Evolutionary conservation across 2,113 vertebrate species (phyloP).

Genomic region (Eolophus roseicapilla): DNA sequence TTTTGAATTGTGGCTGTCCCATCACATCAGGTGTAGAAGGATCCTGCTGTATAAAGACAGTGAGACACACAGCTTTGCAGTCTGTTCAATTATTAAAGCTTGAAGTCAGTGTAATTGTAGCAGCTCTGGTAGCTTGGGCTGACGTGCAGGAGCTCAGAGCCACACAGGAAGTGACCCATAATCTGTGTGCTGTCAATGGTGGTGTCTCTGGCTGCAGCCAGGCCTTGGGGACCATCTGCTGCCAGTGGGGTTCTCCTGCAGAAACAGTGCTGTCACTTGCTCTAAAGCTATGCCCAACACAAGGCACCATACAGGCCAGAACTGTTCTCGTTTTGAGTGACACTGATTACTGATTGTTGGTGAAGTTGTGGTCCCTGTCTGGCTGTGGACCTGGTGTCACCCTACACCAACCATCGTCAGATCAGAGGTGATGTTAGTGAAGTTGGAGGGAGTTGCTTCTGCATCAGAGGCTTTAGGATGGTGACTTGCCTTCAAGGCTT

Average conservation of each 20-base stretch:
- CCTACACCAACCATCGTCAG: background rate
- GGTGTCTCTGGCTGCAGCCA: background rate
- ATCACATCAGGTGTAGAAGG: background rate
- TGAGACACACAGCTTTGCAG: background rate
- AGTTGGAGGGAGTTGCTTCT: background rate
- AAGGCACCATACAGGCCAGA: fast-evolving
- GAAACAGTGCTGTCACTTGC: background rate
- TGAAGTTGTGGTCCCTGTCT: background rate
- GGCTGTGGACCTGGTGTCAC: background rate
- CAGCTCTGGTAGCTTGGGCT: background rate
- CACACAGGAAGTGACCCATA: background rate
- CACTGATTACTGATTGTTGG: background rate
- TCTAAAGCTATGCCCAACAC: background rate
- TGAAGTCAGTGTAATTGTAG: background rate
- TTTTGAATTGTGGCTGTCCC: background rate
- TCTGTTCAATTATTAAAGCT: background rate
- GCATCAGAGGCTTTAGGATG: background rate
- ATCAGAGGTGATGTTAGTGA: background rate
- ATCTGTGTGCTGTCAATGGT: background rate
- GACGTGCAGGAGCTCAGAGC: background rate
- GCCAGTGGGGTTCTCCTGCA: background rate
- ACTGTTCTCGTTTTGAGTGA: background rate
- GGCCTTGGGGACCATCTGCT: background rate
- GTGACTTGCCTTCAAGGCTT: background rate
- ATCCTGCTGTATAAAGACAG: background rate